Evolutionary conservation across 2,888 invertebrate genomes (phyloP).

Genomic region (Xylota sylvarum): DNA sequence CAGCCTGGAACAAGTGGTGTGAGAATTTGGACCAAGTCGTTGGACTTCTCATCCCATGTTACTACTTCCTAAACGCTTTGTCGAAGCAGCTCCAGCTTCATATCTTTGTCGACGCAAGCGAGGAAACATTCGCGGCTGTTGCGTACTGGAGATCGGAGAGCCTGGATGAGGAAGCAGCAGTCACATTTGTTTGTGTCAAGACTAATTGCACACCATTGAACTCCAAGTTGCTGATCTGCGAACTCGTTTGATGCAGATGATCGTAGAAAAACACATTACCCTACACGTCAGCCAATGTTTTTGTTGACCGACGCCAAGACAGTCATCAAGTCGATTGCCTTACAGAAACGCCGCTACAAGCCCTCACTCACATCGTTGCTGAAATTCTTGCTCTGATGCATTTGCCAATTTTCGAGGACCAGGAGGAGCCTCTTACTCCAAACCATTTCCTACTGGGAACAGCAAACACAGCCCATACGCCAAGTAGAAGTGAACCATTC

Average conservation of each 20-base stretch:
- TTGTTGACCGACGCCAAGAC: slow-evolving; percentile 51
- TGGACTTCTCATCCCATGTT: slow-evolving; percentile 1
- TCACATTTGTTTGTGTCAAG: slow-evolving; percentile 18
- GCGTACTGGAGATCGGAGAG: slow-evolving; percentile 59
- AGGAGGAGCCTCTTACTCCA: slow-evolving; percentile 32
- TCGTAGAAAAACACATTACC: slow-evolving; percentile 26
- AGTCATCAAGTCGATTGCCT: slow-evolving; percentile 68
- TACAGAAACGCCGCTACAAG: background rate
- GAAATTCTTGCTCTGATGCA: slow-evolving; percentile 27
- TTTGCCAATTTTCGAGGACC: background rate
- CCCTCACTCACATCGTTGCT: slow-evolving; percentile 26
- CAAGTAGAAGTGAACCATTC: background rate
- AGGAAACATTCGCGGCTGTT: slow-evolving; percentile 62
- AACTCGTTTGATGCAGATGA: slow-evolving; percentile 18
- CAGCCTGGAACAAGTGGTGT: background rate
- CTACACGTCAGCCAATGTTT: slow-evolving; percentile 7
- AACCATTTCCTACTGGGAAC: slow-evolving; percentile 12
- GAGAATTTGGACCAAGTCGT: background rate
- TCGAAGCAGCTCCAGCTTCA: slow-evolving; percentile 38
- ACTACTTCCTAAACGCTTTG: slow-evolving; percentile 2
- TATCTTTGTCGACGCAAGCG: slow-evolving; percentile 53
- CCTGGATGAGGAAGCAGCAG: slow-evolving; percentile 35
- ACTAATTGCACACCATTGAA: slow-evolving; percentile 52
- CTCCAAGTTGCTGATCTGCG: slow-evolving; percentile 58
- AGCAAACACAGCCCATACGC: slow-evolving; percentile 31